Percentiles rank a stretch among this genome's conserved stretches.
Evolutionary conservation across 2,113 vertebrate genomes (phyloP).

Genomic region (Micronycteris hirsuta): DNA sequence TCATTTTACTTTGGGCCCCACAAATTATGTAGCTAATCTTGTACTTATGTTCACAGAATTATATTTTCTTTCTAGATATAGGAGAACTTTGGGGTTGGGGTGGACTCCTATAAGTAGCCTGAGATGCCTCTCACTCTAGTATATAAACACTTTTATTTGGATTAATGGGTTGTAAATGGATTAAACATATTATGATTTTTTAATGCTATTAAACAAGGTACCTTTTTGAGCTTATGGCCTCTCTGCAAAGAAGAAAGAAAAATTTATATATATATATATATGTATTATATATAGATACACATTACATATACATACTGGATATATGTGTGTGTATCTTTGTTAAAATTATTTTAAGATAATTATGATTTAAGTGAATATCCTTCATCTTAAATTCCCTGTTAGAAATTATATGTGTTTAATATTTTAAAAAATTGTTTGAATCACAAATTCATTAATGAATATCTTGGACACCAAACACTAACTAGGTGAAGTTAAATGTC

Average conservation of each 20-base stretch:
- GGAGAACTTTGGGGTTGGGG: background rate
- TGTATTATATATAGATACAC: background rate
- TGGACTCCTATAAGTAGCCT: background rate
- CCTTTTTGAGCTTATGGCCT: background rate
- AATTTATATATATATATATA: background rate
- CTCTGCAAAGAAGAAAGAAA: background rate
- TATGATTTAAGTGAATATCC: background rate
- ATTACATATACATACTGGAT: background rate
- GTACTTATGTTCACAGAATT: background rate
- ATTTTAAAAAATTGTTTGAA: background rate
- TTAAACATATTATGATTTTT: background rate
- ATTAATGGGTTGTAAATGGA: background rate
- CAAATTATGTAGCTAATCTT: background rate
- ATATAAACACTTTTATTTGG: background rate
- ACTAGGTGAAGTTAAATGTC: background rate
- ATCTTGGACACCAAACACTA: background rate
- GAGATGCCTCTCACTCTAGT: background rate
- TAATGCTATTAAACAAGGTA: background rate
- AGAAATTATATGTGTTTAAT: background rate
- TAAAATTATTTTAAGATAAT: background rate
- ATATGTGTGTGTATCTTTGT: background rate
- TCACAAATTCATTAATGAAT: background rate
- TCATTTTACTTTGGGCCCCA: background rate
- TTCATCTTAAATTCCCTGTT: background rate
- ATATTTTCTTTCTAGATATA: background rate